Evolutionary conservation across 2,888 invertebrate species (phyloP), one percentile per base, ranked within the genome.

Genomic region (Chaetogeoica ovagalla): DNA sequence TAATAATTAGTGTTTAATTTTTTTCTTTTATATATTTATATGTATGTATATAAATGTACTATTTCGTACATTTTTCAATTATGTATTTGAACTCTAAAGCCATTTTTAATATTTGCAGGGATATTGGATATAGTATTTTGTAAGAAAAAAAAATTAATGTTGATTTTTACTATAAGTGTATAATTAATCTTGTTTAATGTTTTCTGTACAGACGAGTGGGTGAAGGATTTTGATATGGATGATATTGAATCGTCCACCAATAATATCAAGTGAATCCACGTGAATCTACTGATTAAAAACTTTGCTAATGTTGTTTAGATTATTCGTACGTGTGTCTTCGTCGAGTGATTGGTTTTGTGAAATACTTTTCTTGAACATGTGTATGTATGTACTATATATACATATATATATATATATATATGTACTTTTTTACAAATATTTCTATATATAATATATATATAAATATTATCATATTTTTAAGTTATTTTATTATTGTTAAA

Each of bases 221-320:
- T 90, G 83, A 89, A 89, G 83, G 90, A 90, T 83, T 90, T 90
- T 84, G 90, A 90, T 83, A 82, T 86, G 43, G 85, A 85, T 69
- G 85, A 85, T 39, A 82, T 82, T 62, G 82, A 83, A 81, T 30
- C 79, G 1, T 23, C 39, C 8, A 66, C 74, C 39, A 65, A 23
- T 57, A 65, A 37, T 48, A 13, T 48, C 8, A 76, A 76, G 30
- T 76, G 23, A 76, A 39, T 57, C 30, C 15, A n/a, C 13, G 48
- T 13, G 0, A 43, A 21, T 66, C n/a, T 5, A 55, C 52, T 11
- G 19, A 69, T 69, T 52, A 30, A 13, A 72, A 43, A 48, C 15
- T 43, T 8, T 52, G 52, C 30, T 52, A 62, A 70, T 21, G 17
- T 59, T 23, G 57, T 57, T 75, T 75, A 66, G 65, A 65, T 76